These are phyloP conservation scores for Acrocera orbiculus DNA, from an alignment of 2,888 invertebrate genomes.

Conservation along the genomic window DNA sequence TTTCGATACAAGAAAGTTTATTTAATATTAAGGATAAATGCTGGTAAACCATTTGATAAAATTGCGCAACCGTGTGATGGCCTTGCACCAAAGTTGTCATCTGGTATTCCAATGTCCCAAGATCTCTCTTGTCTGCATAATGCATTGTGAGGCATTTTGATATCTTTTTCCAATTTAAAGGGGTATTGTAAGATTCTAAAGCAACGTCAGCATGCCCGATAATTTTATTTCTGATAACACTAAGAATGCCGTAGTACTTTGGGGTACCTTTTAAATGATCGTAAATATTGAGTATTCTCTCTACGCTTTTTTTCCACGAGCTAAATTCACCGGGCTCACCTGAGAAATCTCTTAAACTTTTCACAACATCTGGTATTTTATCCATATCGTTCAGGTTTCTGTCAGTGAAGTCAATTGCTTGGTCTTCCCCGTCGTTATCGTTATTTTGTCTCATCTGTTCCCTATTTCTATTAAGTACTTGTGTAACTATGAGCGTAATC, in stretches of 20 bases:
- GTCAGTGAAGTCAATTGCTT: too few species aligned
- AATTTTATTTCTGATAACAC: constrained; percentile 3
- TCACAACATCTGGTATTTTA: constrained; percentile 9
- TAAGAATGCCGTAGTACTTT: constrained; percentile 8
- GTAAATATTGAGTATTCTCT: constrained; percentile 8
- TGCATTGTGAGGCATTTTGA: constrained; percentile 7
- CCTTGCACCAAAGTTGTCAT: constrained; percentile 10
- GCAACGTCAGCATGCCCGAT: constrained; percentile 2
- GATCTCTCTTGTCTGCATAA: constrained; percentile 10
- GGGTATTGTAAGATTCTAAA: constrained; percentile 6
- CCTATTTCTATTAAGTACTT: too few species aligned
- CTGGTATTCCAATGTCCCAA: constrained; percentile 10
- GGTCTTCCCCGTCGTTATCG: too few species aligned
- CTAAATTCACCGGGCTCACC: constrained; percentile 7
- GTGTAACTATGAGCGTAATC: too few species aligned
- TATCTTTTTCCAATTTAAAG: constrained; percentile 6
- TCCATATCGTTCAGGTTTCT: too few species aligned
- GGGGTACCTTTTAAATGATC: constrained; percentile 5
- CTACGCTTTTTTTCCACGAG: constrained; percentile 9
- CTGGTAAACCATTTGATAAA: constrained; percentile 12
- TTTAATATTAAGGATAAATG: constrained; percentile 14
- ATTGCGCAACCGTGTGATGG: constrained; percentile 10
- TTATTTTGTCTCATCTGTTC: too few species aligned
- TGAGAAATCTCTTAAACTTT: constrained; percentile 6
- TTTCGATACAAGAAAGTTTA: constrained; percentile 13